These are phyloP conservation scores for Drosophila pectinifera DNA, from an alignment of 1,140 invertebrate genomes.

Conservation along the genomic window DNA sequence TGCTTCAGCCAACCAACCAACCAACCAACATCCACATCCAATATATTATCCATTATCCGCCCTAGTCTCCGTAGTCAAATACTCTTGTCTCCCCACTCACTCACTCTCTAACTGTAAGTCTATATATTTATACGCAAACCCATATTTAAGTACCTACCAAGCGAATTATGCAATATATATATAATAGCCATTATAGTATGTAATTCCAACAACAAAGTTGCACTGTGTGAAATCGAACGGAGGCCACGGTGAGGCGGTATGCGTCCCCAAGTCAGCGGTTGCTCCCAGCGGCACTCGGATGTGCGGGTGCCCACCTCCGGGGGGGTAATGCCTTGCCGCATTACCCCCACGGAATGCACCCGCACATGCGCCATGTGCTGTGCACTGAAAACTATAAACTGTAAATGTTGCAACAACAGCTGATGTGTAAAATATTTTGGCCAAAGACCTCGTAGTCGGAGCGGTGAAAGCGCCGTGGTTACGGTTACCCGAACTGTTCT, in stretches of 20 bases:
- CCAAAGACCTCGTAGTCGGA: conserved; percentile 53
- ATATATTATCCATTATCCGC: conserved; percentile 21
- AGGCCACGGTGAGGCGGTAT: conserved; percentile 82
- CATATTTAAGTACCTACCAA: conserved; percentile 31
- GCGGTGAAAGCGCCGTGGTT: conserved; percentile 1
- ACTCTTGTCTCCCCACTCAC: conserved; percentile 14
- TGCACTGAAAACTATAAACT: not conserved
- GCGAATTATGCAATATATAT: conserved; percentile 28
- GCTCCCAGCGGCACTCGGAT: conserved; percentile 8
- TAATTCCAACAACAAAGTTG: conserved; percentile 20
- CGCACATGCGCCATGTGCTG: conserved; percentile 8
- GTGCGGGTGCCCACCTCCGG: conserved; percentile 17
- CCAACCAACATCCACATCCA: conserved; percentile 12
- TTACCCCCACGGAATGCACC: conserved; percentile 3
- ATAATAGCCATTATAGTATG: conserved; percentile 17
- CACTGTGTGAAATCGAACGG: conserved; percentile 30
- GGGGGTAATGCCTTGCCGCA: not conserved
- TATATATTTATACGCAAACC: conserved; percentile 20
- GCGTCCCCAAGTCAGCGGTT: conserved; percentile 69
- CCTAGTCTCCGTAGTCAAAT: conserved; percentile 35
- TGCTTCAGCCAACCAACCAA: conserved; percentile 18
- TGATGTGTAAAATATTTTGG: conserved; percentile 84
- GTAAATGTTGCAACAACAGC: conserved; percentile 26
- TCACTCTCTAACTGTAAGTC: conserved; percentile 36
- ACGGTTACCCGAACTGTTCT: conserved; percentile 2